Evolutionary conservation across 2,797 vertebrate species (phyloP), one percentile per base, ranked within the genome.

Genomic region (Heteromormyrus szaboi): DNA sequence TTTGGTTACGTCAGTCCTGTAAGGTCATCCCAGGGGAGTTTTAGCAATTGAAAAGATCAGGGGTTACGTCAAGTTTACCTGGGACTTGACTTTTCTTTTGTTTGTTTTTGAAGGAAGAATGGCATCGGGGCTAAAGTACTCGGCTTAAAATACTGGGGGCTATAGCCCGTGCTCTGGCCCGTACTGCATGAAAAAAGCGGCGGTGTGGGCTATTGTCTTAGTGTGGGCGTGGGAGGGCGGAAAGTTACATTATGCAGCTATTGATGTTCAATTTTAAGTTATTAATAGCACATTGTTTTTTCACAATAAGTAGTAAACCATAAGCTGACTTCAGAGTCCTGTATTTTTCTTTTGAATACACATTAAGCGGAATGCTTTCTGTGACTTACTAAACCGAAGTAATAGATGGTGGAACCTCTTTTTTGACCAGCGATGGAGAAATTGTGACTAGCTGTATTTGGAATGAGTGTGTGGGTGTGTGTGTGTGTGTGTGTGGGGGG

Each of bases 261-360:
- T 88, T 89, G 91, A 91, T 91, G 91, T 91, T 92, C 90, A 93
- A 90, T 90, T 91, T 54, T 41, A 19, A 59, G 92, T 92, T 96
- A 96, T 95, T 94, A 95, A 95, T 96, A 96, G 93, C 59, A 91
- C 90, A 96, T 96, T 96, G 96, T 96, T 93, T 93, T 95, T 96
- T 92, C 92, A 90, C 91, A 87, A 93, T 90, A 88, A 90, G 79
- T 72, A 46, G 87, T 87, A 25, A 88, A 81, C 87, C 85, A 44
- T 51, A 44, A 33, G 68, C 14, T 81, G 46, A 29, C 59, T 88
- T 53, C 87, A 88, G 33, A 65, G n/a, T 41, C 56, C 56, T 87
- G 17, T 25, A n/a, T 17, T 37, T 65, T 62, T 51, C 59, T 51
- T 22, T 19, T 3, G 22, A 88, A 37, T 17, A n/a, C 68, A 76